Conservation (phyloP, 2,797 vertebrate species). For the Aplochiton taeniatus region DNA sequence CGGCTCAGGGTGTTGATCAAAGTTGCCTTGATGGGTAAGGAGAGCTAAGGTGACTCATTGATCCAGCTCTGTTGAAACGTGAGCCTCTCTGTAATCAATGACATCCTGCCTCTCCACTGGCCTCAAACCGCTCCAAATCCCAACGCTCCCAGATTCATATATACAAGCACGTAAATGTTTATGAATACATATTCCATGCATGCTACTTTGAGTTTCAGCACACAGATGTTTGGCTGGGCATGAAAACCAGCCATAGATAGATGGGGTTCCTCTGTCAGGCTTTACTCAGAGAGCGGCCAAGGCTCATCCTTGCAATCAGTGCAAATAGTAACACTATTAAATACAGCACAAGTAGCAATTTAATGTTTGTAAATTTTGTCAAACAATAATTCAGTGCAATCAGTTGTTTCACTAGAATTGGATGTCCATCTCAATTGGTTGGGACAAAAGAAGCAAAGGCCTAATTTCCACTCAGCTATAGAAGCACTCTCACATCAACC, state of each 20-base stretch:
- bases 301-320: too few species aligned
- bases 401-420: too few species aligned
- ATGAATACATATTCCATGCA: constrained; percentile 58
- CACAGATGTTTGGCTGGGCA: constrained; percentile 58
- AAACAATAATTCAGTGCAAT: too few species aligned
- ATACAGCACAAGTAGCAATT: too few species aligned
- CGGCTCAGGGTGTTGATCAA: constrained; percentile 41
- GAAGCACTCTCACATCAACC: too few species aligned
- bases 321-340: too few species aligned
- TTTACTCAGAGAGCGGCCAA: not conserved
- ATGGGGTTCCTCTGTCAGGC: constrained; percentile 25
- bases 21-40: constrained; percentile 13
- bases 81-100: constrained; percentile 60
- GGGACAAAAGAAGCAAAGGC: too few species aligned
- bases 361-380: too few species aligned
- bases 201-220: constrained; percentile 58
- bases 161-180: constrained; percentile 74
- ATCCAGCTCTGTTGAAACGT: constrained; percentile 39
- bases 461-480: too few species aligned
- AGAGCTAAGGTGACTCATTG: constrained; percentile 42
- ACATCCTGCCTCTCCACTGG: constrained; percentile 58
- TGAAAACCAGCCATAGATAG: constrained; percentile 36
- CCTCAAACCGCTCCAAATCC: constrained; percentile 52
- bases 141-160: constrained; percentile 42
- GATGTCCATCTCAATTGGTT: too few species aligned